Evolutionary conservation across 2,888 invertebrate species (phyloP), one percentile per base, ranked within the genome.

Genomic region (Enoplolaimus lenunculus): DNA sequence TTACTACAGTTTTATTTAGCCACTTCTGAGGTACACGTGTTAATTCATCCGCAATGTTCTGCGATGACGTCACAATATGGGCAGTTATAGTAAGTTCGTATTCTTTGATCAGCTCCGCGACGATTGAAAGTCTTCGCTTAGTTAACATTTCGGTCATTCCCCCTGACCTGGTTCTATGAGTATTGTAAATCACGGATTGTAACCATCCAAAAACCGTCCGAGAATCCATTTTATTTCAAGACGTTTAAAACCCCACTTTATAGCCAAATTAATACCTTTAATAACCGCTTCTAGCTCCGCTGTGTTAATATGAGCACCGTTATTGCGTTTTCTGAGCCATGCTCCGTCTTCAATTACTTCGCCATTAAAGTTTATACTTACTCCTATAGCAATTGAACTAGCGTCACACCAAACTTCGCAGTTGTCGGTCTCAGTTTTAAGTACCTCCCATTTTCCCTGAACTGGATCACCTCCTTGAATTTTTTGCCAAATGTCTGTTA

Each of bases 221-320:
- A 16, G 57, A 57, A 57, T 57, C 57, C 57, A n/a, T 57, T 21
- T 21, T 57, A 57, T 21, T 57, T 21, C 57, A 16, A 57, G n/a
- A 57, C n/a, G 16, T 16, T 57, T n/a, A 57, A 57, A n/a, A 21
- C n/a, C n/a, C 57, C 57, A 57, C n/a, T 57, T 57, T 57, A 57
- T 57, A 57, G 57, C 57, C 57, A 57, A 21, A 57, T 57, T 57
- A 21, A 57, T 57, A 57, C 57, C 57, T 57, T 57, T 57, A n/a
- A 57, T 57, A 21, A 57, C 57, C n/a, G 57, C 57, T 57, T 57
- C 57, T n/a, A 57, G n/a, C 57, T 57, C 57, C 16, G 57, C 57
- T 21, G 57, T 57, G 57, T 57, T 57, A 21, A 57, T 57, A 26
- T 57, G 57, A 57, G 57, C 57, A 21, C 26, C 57, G n/a, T 57